phyloP scores from a whole-genome alignment of 2,888 invertebrate species.

The Anorthoa munda region DNA sequence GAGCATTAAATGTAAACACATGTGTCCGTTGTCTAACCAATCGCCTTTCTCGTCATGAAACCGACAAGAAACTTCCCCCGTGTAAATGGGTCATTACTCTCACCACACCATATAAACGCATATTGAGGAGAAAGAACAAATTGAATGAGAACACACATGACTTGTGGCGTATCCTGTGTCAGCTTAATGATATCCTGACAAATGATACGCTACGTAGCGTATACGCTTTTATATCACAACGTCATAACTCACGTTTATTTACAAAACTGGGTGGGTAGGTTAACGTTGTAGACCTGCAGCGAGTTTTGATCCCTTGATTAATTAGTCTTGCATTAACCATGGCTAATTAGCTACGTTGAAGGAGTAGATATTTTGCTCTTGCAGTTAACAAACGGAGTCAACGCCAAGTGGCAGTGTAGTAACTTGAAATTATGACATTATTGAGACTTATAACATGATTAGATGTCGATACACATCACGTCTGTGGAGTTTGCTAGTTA shows the following conservation, averaged over 20 bases:
- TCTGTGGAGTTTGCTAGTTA: too few relatives aligned
- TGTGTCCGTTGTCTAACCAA: not conserved
- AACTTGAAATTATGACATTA: too few relatives aligned
- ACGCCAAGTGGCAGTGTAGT: too few relatives aligned
- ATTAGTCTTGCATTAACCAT: not conserved
- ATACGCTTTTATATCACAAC: slow-evolving; percentile 11
- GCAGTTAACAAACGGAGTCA: too few relatives aligned
- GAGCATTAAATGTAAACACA: not conserved
- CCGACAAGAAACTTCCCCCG: not conserved
- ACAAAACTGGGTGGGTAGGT: not conserved
- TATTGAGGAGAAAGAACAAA: slow-evolving; percentile 23
- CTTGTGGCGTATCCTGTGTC: slow-evolving; percentile 29
- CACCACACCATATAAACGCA: not conserved
- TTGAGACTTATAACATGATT: too few relatives aligned
- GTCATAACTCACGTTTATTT: not conserved
- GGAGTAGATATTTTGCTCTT: not conserved
- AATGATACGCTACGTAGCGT: slow-evolving; percentile 11
- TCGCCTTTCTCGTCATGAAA: not conserved
- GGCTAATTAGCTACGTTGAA: not conserved
- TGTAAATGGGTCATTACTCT: not conserved
- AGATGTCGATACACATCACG: too few relatives aligned
- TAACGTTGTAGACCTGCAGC: slow-evolving; percentile 6
- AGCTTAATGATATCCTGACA: slow-evolving; percentile 45
- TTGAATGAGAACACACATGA: slow-evolving; percentile 24
- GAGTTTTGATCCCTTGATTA: slow-evolving; percentile 6